phyloP scores from a whole-genome alignment of 2,797 vertebrate genomes.

The Oreochromis grahami region DNA sequence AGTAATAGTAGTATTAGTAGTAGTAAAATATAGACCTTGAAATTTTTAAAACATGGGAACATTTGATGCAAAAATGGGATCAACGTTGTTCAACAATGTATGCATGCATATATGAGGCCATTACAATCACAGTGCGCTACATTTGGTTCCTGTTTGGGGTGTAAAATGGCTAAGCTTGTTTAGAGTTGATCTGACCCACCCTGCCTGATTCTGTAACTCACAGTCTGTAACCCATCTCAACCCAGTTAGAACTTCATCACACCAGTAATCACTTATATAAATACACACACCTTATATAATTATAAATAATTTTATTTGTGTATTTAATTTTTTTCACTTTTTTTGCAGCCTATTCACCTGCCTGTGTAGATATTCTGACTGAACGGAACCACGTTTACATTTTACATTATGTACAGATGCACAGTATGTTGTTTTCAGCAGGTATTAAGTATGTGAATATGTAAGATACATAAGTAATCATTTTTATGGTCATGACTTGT shows the following conservation, averaged over 20 bases:
- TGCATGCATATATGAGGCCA: neutral
- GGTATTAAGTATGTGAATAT: neutral
- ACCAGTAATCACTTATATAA: neutral
- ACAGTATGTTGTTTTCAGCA: neutral
- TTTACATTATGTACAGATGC: neutral
- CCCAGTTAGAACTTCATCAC: neutral
- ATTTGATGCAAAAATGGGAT: neutral
- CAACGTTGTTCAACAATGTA: neutral
- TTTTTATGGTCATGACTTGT: neutral
- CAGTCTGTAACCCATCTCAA: neutral
- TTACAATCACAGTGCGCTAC: neutral
- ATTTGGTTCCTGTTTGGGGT: neutral
- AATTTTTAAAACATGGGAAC: neutral
- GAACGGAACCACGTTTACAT: no score
- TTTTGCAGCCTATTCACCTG: neutral
- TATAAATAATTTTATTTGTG: neutral
- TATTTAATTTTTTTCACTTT: neutral
- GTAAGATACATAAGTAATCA: rapidly evolving
- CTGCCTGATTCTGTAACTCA: neutral
- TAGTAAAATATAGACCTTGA: neutral
- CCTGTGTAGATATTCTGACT: neutral
- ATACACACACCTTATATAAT: neutral
- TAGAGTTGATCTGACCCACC: neutral
- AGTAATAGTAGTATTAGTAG: neutral
- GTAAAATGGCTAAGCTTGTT: neutral